phyloP scores from a whole-genome alignment of 2,797 vertebrate genomes.

The Ammospiza maritima region DNA sequence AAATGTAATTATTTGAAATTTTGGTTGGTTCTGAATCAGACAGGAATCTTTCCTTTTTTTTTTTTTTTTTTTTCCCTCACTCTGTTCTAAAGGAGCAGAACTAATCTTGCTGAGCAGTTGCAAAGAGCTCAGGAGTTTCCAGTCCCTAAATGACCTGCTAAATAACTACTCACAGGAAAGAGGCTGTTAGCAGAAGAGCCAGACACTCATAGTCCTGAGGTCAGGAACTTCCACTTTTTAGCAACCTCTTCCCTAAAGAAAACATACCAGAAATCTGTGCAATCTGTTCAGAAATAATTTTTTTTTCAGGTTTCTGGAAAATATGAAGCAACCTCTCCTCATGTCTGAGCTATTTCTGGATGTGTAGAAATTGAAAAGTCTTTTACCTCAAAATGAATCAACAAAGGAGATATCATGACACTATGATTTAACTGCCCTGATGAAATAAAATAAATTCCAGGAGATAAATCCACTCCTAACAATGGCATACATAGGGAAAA shows the following conservation, averaged over 20 bases:
- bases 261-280: background rate
- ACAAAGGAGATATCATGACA: background rate
- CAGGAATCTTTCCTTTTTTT: background rate
- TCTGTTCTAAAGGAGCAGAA: background rate
- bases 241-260: background rate
- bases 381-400: background rate
- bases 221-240: background rate
- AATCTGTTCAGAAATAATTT: background rate
- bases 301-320: background rate
- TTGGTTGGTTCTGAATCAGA: conserved; percentile 8
- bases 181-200: background rate
- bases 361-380: background rate
- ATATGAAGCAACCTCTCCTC: background rate
- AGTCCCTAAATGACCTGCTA: conserved; percentile 26
- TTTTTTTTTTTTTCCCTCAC: background rate
- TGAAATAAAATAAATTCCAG: background rate
- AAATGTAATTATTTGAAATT: conserved; percentile 33
- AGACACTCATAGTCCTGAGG: background rate
- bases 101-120: background rate
- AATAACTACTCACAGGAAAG: background rate
- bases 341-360: background rate
- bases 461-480: background rate
- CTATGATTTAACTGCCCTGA: background rate
- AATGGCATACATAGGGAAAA: background rate
- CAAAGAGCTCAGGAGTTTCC: background rate